A percentile compares a stretch with the other conserved stretches of the same genome.
Evolutionary conservation across 2,797 vertebrate genomes (phyloP).

Genomic region (Rhabdophis nuchalis): DNA sequence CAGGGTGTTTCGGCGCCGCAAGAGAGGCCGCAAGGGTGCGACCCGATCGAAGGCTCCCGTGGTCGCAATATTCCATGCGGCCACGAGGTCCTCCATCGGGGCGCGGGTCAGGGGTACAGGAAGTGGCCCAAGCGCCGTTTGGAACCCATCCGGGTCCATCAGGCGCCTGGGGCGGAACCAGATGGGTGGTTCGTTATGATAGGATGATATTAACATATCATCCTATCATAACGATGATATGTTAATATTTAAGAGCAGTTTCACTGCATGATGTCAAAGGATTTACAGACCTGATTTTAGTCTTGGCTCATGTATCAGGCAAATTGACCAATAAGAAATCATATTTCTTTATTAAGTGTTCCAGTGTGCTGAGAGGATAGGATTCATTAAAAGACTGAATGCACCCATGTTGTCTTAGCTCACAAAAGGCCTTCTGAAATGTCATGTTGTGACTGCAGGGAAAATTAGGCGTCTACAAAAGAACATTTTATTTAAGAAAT

Average conservation of each 20-base stretch:
- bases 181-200: no score
- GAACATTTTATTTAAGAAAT: neutral
- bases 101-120: no score
- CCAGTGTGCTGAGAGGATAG: conserved; percentile 14
- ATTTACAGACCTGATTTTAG: neutral
- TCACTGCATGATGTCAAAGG: neutral
- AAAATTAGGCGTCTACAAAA: neutral
- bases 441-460: neutral
- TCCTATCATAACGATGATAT: no score
- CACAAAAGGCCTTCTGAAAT: neutral
- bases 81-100: no score
- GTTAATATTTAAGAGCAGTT: neutral
- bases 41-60: no score
- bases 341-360: neutral
- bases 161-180: no score
- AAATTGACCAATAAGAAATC: conserved; percentile 11
- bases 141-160: no score
- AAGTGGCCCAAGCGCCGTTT: no score
- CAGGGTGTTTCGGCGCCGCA: no score
- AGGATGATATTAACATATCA: no score
- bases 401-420: neutral
- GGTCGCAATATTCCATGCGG: no score
- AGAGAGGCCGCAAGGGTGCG: no score
- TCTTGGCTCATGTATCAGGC: neutral
- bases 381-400: conserved; percentile 28